Conservation (phyloP, 2,797 vertebrate species). For the Oceanodroma leucorhoa region DNA sequence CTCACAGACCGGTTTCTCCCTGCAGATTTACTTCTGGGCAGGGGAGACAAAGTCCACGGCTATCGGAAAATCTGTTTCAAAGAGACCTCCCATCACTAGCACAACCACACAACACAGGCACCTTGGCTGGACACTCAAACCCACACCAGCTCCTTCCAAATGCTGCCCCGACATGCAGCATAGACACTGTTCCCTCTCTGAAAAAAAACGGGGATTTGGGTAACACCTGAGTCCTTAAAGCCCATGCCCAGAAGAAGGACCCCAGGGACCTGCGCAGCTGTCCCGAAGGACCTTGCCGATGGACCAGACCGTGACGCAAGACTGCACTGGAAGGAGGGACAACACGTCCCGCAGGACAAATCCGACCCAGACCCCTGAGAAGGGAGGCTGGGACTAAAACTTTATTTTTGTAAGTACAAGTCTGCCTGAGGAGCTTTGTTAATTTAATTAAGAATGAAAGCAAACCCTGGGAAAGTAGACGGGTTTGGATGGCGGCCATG, state of each 20-base stretch:
- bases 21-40: background rate
- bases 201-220: background rate
- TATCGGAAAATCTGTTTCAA: background rate
- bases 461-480: background rate
- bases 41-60: background rate
- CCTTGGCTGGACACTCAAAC: background rate
- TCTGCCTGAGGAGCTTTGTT: background rate
- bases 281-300: background rate
- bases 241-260: background rate
- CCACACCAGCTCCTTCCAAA: background rate
- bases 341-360: background rate
- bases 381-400: background rate
- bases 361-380: background rate
- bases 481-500: rapidly evolving
- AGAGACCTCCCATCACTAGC: rapidly evolving
- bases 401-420: background rate
- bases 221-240: background rate
- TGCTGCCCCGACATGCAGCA: rapidly evolving
- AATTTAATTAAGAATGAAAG: constrained; percentile 32
- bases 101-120: background rate
- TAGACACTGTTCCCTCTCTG: background rate
- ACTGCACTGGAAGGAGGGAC: background rate
- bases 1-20: background rate
- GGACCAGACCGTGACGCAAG: background rate
- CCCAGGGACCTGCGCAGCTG: rapidly evolving